Evolutionary conservation across 1,140 invertebrate genomes (phyloP).

Genomic region (Planococcus citri): DNA sequence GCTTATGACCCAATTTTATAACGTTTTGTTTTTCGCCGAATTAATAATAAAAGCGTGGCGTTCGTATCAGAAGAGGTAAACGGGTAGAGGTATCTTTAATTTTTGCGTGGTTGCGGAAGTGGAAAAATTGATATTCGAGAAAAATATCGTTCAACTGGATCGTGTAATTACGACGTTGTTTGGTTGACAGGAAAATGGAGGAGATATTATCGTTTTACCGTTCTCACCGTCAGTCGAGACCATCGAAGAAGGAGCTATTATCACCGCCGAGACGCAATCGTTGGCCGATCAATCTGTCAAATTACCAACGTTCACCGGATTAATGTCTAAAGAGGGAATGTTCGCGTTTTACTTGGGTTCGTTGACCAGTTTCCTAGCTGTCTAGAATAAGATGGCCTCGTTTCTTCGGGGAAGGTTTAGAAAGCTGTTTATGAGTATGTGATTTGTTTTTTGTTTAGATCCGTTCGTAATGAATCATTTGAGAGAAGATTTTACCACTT

Average conservation of each 20-base stretch:
- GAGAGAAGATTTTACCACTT: neutral
- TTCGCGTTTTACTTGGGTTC: neutral
- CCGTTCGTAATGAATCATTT: neutral
- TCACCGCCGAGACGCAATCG: neutral
- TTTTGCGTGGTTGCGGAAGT: too few species aligned
- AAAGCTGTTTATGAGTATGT: too few species aligned
- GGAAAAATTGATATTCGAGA: too few species aligned
- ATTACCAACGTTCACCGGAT: neutral
- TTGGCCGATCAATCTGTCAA: neutral
- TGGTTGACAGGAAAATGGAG: neutral
- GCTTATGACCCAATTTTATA: too few species aligned
- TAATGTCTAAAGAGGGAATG: neutral
- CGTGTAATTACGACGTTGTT: too few species aligned
- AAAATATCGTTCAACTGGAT: too few species aligned
- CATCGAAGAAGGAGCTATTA: neutral
- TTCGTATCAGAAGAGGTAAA: too few species aligned
- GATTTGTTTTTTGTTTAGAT: neutral
- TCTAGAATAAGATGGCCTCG: too few species aligned
- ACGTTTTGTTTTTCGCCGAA: too few species aligned
- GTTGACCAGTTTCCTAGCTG: neutral
- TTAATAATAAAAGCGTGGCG: too few species aligned
- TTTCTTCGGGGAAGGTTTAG: too few species aligned
- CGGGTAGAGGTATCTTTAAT: too few species aligned
- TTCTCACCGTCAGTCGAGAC: neutral
- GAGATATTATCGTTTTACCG: neutral